Base-by-base conservation (phyloP, 2,797 vertebrate species). In the Hippoglossus hippoglossus region DNA sequence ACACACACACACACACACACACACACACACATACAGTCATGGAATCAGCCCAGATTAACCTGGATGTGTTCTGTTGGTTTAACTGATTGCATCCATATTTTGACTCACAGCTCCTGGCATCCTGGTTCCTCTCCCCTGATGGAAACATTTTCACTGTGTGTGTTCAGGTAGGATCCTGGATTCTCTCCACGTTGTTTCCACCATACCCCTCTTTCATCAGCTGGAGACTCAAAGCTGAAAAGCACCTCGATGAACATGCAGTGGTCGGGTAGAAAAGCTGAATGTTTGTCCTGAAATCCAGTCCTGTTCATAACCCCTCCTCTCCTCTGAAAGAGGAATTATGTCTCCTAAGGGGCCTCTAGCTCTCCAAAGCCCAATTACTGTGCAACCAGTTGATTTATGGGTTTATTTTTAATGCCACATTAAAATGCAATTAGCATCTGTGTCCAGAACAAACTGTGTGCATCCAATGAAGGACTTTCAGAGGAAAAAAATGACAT, bases 391-490 rank as follows among this genome's bases (percentile, higher is more conserved):
- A 82, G 82, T 89, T 95, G 93, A 94, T 95, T 94, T 94, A 94
- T 93, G 88, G 87, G 77, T 93, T 93, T 92, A 90, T 89, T 93
- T 93, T 87, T 94, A 93, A 94, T 92, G 91, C 93, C 85, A 89
- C 92, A 94, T 95, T 95, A 94, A 94, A 95, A 94, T 90, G 87
- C 89, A 93, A 94, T 95, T 94, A 94, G 92, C 92, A 92, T 94
- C 88, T 88, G 80, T 92, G 91, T 93, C 88, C 89, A 87, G 90
- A 92, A 92, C 88, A 94, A 92, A 94, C 90, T 87, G 87, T 87
- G 87, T 87, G 90, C 85, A 87, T 92, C 89, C 89, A 90, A 59
- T 81, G 78, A 89, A 91, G 83, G 87, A 90, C 82, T 80, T 89
- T 77, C 49, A 80, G 78, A 44, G 44, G 0, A 6, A 16, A 71